Evolutionary conservation across 2,797 vertebrate species (phyloP), one percentile per base, ranked within the genome.

Genomic region (Hippoglossus hippoglossus): DNA sequence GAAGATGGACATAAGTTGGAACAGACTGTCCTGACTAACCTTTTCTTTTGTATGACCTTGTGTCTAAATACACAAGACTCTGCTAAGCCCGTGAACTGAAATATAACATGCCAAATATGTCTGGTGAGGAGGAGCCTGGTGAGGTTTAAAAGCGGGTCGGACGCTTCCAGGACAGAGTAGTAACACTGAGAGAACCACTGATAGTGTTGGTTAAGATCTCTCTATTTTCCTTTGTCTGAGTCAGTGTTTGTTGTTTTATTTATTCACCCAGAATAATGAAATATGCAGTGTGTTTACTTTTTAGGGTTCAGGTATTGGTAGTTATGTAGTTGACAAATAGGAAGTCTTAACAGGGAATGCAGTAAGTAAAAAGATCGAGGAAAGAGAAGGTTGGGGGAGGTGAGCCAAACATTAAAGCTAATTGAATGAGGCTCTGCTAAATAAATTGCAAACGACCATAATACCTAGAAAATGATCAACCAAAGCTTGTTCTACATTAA

Each of bases 11-110:
- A 13, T n/a, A 63, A 53, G 34, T 34, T 18, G 22, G 24, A 36
- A 67, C 49, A 36, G 22, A 60, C 9, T 50, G 10, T 19, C 44
- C 44, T 46, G 44, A 46, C 44, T 46, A 57, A 36, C 21, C 22
- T 56, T 78, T 51, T 69, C 46, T 73, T 82, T 81, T 67, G 66
- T 26, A 51, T 81, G 77, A 63, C 83, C 78, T 85, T 87, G 73
- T 73, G 58, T 39, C 41, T 49, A 50, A 61, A 59, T 73, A 73
- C 54, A 68, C 52, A 50, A 70, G 31, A 0, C 15, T 22, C 16
- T 39, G 34, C 49, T 62, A 31, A 69, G 67, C 9, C 63, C 62
- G 72, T 70, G 39, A 77, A 77, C 51, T 65, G 51, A 80, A 76
- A 69, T 80, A 80, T 75, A 81, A 63, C 69, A 77, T 63, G 47